A percentile compares a stretch with the other conserved stretches of the same genome.
phyloP scores from a whole-genome alignment of 2,888 invertebrate species.

The Phoronis australis region DNA sequence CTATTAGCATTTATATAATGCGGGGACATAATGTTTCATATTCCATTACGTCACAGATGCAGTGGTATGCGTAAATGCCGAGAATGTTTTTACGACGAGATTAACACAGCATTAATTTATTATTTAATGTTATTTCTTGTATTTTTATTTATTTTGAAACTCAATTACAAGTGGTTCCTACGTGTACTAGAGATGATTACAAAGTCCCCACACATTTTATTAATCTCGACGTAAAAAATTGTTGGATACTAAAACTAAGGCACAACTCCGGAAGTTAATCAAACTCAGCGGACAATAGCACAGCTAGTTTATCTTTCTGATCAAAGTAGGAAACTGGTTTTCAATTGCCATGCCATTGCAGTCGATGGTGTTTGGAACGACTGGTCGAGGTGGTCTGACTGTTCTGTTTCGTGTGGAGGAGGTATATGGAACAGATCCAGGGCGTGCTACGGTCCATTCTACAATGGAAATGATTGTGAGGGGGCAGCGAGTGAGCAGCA shows the following conservation, averaged over 20 bases:
- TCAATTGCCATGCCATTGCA: constrained; percentile 20
- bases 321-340: not conserved
- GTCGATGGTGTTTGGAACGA: constrained; percentile 37
- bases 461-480: constrained; percentile 33
- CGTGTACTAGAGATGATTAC: too few species aligned
- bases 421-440: constrained; percentile 30
- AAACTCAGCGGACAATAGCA: too few species aligned
- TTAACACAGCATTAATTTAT: not conserved
- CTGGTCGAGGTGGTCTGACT: constrained; percentile 37
- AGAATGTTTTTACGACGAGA: constrained; percentile 10
- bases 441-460: constrained; percentile 28
- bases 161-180: too few species aligned
- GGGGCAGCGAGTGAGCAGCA: constrained; percentile 24
- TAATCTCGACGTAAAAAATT: too few species aligned
- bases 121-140: not conserved
- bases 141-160: too few species aligned
- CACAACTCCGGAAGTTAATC: too few species aligned
- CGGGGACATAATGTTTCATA: too few species aligned
- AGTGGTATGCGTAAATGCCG: not conserved
- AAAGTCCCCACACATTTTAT: too few species aligned
- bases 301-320: constrained; percentile 1
- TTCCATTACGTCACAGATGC: too few species aligned
- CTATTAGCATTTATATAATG: too few species aligned
- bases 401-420: constrained; percentile 39
- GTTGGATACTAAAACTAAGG: too few species aligned